Conservation (phyloP, 2,888 invertebrate species). For the Orgyia antiqua region DNA sequence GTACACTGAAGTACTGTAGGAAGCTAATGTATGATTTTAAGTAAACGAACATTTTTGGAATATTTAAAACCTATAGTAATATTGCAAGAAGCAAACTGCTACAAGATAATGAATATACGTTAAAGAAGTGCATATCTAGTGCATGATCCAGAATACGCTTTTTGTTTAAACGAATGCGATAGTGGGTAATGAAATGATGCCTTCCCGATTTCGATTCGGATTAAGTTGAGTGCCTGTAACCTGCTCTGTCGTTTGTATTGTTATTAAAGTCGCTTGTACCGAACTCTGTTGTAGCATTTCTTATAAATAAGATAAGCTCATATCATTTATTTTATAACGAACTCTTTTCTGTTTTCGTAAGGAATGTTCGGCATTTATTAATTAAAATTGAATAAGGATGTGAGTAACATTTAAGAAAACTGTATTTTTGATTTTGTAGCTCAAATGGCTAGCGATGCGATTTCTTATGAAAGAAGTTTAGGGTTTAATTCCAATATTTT, state of each 20-base stretch:
- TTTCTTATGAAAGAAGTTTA: too few relatives aligned
- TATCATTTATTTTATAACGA: slow-evolving; percentile 41
- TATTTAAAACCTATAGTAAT: too few relatives aligned
- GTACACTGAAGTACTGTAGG: too few relatives aligned
- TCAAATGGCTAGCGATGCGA: too few relatives aligned
- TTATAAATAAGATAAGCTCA: slow-evolving; percentile 43
- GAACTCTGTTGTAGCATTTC: slow-evolving; percentile 31
- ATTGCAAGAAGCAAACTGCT: too few relatives aligned
- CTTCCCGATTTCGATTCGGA: slow-evolving; percentile 50
- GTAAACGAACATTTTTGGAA: too few relatives aligned
- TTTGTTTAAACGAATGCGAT: slow-evolving; percentile 50
- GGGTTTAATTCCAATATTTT: too few relatives aligned
- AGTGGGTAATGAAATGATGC: slow-evolving; percentile 54
- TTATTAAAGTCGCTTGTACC: slow-evolving; percentile 37
- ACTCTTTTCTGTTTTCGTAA: slow-evolving; percentile 14
- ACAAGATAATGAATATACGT: slow-evolving; percentile 8
- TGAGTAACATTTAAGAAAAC: too few relatives aligned
- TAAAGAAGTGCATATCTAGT: slow-evolving; percentile 17
- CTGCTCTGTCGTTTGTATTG: slow-evolving; percentile 51
- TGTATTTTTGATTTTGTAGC: too few relatives aligned
- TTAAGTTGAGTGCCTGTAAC: slow-evolving; percentile 57
- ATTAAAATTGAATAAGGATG: too few relatives aligned
- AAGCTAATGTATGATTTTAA: too few relatives aligned
- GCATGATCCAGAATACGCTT: slow-evolving; percentile 32
- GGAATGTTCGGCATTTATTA: too few relatives aligned